Conservation (phyloP, 2,113 vertebrate genomes). For the Macaca mulatta region DNA sequence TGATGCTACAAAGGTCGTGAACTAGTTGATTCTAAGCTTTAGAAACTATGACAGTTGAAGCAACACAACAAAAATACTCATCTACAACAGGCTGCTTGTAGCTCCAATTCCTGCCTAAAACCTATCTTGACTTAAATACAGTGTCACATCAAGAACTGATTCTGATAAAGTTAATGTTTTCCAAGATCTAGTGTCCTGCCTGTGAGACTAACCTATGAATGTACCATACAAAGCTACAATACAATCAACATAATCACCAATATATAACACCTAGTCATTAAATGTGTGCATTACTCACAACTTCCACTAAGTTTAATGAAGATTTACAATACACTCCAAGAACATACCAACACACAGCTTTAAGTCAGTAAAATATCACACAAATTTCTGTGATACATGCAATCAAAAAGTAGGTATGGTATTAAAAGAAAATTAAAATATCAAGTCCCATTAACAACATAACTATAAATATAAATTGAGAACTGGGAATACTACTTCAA, state of each 20-base stretch:
- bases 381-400: neutral
- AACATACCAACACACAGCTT: neutral
- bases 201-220: neutral
- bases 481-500: constrained; percentile 36
- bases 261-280: neutral
- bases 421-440: constrained; percentile 44
- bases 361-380: constrained; percentile 42
- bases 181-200: neutral
- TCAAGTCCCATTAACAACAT: constrained; percentile 50
- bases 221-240: neutral
- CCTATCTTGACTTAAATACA: neutral
- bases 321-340: neutral
- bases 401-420: neutral
- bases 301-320: neutral
- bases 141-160: constrained; percentile 6
- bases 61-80: neutral
- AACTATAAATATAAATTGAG: constrained; percentile 50
- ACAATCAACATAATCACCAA: neutral
- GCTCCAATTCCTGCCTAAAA: constrained; percentile 8
- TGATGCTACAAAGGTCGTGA: neutral
- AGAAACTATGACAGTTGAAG: neutral
- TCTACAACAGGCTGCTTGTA: neutral
- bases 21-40: constrained; percentile 9
- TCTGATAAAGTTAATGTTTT: neutral
- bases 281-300: neutral